Conservation (phyloP, 2,797 vertebrate genomes). For the Hippocampus kuda region DNA sequence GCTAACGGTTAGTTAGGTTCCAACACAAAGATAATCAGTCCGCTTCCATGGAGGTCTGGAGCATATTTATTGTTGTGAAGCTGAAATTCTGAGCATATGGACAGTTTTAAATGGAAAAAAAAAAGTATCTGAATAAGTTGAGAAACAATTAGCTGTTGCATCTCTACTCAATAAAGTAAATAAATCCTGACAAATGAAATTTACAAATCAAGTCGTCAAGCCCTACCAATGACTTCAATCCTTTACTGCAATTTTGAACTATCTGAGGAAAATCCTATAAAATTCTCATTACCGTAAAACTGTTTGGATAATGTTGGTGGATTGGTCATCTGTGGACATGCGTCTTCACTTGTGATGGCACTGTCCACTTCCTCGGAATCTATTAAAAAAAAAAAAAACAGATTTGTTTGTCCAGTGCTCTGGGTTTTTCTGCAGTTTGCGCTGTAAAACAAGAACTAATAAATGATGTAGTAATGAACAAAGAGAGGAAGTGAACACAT, state of each 20-base stretch:
- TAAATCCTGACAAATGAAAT: too few relatives aligned
- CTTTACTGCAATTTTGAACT: background rate
- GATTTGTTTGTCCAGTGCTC: background rate
- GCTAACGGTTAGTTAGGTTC: too few relatives aligned
- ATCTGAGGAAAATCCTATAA: background rate
- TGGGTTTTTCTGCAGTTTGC: background rate
- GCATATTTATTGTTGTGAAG: too few relatives aligned
- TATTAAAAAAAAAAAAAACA: conserved; percentile 5
- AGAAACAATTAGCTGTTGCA: too few relatives aligned
- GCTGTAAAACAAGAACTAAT: conserved; percentile 18
- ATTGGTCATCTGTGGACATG: conserved; percentile 11
- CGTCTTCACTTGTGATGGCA: background rate
- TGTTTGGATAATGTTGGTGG: conserved; percentile 11
- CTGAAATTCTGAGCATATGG: too few relatives aligned
- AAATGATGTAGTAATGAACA: background rate
- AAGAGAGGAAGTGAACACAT: background rate
- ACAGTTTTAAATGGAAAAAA: too few relatives aligned
- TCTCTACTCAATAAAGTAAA: too few relatives aligned
- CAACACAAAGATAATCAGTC: too few relatives aligned
- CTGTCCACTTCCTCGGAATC: conserved; percentile 22
- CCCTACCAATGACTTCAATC: background rate
- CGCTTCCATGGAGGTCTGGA: too few relatives aligned
- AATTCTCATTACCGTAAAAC: conserved; percentile 35
- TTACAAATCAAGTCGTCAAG: background rate
- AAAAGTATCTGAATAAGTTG: too few relatives aligned